Evolutionary conservation across 2,113 vertebrate species (phyloP), one percentile per base, ranked within the genome.

Genomic region (Epinephelus fuscoguttatus): DNA sequence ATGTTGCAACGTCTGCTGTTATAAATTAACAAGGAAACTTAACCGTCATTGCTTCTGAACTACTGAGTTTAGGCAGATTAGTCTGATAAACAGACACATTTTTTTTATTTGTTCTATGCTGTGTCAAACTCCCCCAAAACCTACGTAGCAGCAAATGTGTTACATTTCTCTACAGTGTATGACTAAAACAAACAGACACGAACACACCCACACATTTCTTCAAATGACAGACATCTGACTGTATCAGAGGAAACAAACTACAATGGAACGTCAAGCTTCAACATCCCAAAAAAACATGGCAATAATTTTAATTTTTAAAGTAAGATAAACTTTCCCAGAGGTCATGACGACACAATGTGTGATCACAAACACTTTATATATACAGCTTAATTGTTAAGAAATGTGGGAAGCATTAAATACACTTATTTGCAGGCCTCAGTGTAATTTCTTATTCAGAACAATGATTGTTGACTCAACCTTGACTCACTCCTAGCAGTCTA

Each of bases 261-360:
- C 42, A 50, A 15, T n/a, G 2, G 19, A n/a, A 50, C 21, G 6
- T 60, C 11, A 1, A 25, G 53, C 14, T 71, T 45, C 37, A 60
- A 19, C 42, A 33, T 11, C 17, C 17, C 10, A 15, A 25, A 25
- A 57, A 3, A 59, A 18, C 27, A 3, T 61, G 8, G 9, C 18
- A 9, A 19, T 62, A 15, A 61, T 17, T 37, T n/a, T n/a, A 1
- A n/a, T 21, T 55, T 53, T 7, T 21, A 17, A 50, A 53, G 19
- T 45, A 25, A 66, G 25, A n/a, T 56, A 42, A 64, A 33, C 50
- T 75, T 66, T 62, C 70, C 66, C 17, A 27, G 40, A 68, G 64
- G n/a, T 70, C 37, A 23, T n/a, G 47, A 82, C 76, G 71, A 47
- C 70, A 60, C 33, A 3, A 25, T 25, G 4, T 1, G 0, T 53